Conservation (phyloP, 2,113 vertebrate species). For the Hoplias malabaricus region DNA sequence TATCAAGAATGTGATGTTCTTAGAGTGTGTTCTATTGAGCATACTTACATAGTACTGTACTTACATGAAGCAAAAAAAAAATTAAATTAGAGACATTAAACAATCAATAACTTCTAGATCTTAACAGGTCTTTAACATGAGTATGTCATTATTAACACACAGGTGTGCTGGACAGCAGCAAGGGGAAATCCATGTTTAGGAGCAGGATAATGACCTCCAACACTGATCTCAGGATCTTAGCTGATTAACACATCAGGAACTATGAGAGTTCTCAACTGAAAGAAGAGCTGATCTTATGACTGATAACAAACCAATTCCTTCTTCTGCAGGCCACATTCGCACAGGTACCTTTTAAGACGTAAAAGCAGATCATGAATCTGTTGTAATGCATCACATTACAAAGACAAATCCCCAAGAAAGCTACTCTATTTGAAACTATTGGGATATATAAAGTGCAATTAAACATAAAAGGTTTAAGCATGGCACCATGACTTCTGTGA, state of each 20-base stretch:
- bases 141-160: neutral
- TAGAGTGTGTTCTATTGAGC: too few relatives aligned
- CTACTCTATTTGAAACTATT: too few relatives aligned
- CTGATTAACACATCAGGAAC: neutral
- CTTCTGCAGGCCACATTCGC: neutral
- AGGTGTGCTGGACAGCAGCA: neutral
- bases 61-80: neutral
- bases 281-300: neutral
- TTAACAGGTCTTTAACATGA: too few relatives aligned
- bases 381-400: too few relatives aligned
- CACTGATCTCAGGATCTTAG: neutral
- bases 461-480: neutral
- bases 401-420: too few relatives aligned
- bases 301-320: neutral
- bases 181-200: neutral
- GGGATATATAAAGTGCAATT: too few relatives aligned
- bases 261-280: neutral
- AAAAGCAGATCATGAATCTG: too few relatives aligned
- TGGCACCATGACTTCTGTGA: neutral
- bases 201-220: neutral
- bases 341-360: too few relatives aligned
- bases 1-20: too few relatives aligned
- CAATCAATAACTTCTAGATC: too few relatives aligned
- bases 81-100: too few relatives aligned
- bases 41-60: too few relatives aligned